These are phyloP conservation scores for Tapera naevia DNA, from an alignment of 2,797 vertebrate species.

Conservation along the genomic window DNA sequence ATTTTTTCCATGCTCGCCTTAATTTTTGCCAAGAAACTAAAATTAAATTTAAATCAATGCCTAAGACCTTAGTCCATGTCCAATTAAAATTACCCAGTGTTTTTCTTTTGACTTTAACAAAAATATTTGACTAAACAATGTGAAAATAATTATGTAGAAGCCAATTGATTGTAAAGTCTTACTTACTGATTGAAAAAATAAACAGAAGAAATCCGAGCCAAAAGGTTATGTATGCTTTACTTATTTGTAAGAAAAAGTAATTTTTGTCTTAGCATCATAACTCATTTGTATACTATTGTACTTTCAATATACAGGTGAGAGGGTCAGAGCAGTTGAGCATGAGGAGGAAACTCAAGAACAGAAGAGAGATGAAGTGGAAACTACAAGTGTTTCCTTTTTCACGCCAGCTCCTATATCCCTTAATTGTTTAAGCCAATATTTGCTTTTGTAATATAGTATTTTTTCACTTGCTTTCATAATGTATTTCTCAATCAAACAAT, in stretches of 20 bases:
- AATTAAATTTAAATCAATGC: background rate
- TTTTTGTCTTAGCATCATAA: background rate
- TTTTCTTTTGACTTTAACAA: background rate
- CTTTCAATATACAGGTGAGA: background rate
- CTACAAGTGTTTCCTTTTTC: background rate
- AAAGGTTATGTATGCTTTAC: background rate
- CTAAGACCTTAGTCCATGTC: background rate
- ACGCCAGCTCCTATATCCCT: background rate
- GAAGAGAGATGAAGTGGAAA: background rate
- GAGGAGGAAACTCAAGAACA: background rate
- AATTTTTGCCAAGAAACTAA: constrained; percentile 27
- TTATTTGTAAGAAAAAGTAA: background rate
- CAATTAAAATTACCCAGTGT: background rate
- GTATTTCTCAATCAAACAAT: background rate
- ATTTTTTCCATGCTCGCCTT: background rate
- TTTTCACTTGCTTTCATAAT: background rate
- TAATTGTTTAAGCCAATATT: background rate
- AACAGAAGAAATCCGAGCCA: background rate
- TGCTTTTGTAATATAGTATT: background rate
- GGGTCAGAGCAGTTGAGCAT: background rate
- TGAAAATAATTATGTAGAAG: background rate
- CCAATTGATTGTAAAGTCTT: background rate
- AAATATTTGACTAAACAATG: background rate
- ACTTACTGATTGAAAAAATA: too few species aligned
- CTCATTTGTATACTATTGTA: background rate